A percentile compares a stretch with the other conserved stretches of the same genome.
phyloP scores from a whole-genome alignment of 2,113 vertebrate species.

The Benitochromis conjunctus region DNA sequence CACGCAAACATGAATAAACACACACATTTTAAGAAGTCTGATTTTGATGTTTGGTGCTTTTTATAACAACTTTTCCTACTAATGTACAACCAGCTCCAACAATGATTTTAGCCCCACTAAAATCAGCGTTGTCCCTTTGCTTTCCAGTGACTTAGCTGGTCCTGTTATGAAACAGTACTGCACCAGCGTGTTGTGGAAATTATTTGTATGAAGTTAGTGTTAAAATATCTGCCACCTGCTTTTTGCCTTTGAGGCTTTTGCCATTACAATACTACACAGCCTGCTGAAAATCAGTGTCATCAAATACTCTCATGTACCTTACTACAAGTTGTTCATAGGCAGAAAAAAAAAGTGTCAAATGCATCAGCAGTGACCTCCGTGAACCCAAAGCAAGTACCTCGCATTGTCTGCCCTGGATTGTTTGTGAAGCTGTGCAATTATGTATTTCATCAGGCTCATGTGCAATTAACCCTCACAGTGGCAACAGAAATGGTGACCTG shows the following conservation, averaged over 20 bases:
- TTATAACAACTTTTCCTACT: background rate
- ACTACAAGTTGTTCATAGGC: background rate
- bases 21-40: background rate
- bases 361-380: background rate
- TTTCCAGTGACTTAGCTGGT: background rate
- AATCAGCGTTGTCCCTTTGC: background rate
- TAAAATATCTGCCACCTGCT: background rate
- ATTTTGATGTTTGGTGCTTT: background rate
- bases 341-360: background rate
- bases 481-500: background rate
- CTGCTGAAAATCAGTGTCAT: background rate
- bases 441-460: background rate
- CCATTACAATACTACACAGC: background rate
- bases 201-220: background rate
- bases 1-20: background rate
- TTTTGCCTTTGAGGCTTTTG: background rate
- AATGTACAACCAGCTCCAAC: background rate
- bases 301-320: background rate
- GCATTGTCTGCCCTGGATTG: background rate
- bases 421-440: background rate
- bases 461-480: background rate
- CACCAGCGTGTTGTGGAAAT: background rate
- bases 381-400: background rate
- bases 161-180: background rate
- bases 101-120: background rate